Conservation (phyloP, 2,113 vertebrate species). For the Capra hircus region DNA sequence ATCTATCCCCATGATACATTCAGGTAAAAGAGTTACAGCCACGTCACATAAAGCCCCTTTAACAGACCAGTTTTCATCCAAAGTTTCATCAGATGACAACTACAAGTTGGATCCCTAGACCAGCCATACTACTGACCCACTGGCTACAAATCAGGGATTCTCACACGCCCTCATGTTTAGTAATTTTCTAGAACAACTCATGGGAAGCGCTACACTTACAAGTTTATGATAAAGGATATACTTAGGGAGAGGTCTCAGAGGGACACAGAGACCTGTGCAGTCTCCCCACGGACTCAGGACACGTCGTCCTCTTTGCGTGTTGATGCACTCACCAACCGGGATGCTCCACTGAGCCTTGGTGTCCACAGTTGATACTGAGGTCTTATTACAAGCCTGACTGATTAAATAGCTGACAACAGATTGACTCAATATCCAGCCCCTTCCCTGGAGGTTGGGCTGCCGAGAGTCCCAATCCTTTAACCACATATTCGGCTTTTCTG, state of each 20-base stretch:
- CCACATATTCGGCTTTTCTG: background rate
- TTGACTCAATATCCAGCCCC: background rate
- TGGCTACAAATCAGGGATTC: background rate
- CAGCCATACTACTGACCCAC: too few relatives aligned
- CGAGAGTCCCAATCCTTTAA: too few relatives aligned
- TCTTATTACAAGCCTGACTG: background rate
- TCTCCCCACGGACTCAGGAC: background rate
- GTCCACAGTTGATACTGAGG: background rate
- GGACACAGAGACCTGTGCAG: too few relatives aligned
- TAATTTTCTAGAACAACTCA: background rate
- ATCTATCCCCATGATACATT: background rate
- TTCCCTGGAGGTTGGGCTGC: background rate
- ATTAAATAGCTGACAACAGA: background rate
- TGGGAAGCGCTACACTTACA: fast-evolving
- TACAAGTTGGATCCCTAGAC: too few relatives aligned
- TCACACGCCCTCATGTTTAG: background rate
- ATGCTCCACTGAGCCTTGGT: background rate
- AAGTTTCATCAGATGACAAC: background rate
- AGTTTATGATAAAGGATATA: background rate
- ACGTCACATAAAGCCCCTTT: too few relatives aligned
- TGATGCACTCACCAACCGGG: fast-evolving
- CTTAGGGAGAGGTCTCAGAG: background rate
- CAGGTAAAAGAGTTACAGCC: background rate
- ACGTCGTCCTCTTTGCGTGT: fast-evolving
- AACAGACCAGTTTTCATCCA: background rate